These are phyloP conservation scores for Ceratitis capitata DNA, from an alignment of 1,140 invertebrate genomes.

Conservation along the genomic window DNA sequence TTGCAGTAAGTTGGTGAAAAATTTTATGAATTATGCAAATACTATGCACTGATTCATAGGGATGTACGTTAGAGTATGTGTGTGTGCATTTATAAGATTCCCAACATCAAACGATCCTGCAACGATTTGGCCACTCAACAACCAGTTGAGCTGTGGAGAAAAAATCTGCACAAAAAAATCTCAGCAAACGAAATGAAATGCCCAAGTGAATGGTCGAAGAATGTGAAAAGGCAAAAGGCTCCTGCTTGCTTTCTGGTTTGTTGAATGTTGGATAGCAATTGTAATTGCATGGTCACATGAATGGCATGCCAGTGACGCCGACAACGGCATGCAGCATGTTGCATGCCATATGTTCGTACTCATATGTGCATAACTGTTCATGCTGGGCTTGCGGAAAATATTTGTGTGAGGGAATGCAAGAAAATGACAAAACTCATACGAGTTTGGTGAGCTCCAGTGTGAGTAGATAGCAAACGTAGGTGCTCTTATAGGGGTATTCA, in stretches of 20 bases:
- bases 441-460: no score
- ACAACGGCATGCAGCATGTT: slow-evolving; percentile 6
- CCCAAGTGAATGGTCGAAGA: slow-evolving; percentile 20
- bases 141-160: background rate
- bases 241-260: no score
- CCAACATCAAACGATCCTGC: background rate
- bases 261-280: slow-evolving; percentile 28
- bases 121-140: slow-evolving; percentile 11
- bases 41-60: no score
- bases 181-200: slow-evolving; percentile 30
- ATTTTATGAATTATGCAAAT: slow-evolving; percentile 38
- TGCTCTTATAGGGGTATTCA: no score
- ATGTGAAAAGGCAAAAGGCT: slow-evolving; percentile 23
- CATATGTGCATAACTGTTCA: background rate
- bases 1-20: background rate
- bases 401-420: background rate
- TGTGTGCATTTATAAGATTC: background rate
- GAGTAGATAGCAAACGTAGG: no score
- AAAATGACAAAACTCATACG: background rate
- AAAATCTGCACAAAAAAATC: slow-evolving; percentile 27
- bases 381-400: slow-evolving; percentile 26
- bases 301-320: slow-evolving; percentile 18
- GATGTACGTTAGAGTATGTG: no score
- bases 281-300: slow-evolving; percentile 30
- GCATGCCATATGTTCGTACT: background rate